Percentiles rank a stretch among this genome's conserved stretches.
Conservation (phyloP, 1,140 invertebrate genomes). For the Lepidurus arcticus region DNA sequence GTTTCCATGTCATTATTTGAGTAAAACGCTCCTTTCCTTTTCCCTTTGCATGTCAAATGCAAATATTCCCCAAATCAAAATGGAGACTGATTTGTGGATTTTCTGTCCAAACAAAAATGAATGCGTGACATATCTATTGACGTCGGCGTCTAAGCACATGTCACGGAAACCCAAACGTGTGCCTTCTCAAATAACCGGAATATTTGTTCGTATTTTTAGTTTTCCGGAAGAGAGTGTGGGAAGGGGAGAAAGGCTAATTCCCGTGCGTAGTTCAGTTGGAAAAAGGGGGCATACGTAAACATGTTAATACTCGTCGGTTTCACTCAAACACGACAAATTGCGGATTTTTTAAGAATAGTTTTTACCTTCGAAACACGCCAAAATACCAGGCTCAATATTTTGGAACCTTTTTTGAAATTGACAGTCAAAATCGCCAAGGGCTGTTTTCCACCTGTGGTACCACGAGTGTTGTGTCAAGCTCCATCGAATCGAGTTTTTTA, state of each 20-base stretch:
- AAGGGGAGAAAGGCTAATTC: not conserved
- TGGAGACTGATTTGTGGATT: not conserved
- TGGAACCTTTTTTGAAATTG: too few species aligned
- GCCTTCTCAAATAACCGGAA: constrained; percentile 4
- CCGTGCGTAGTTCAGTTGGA: constrained; percentile 20
- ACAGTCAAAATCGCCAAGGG: too few species aligned
- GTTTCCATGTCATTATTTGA: constrained; percentile 21
- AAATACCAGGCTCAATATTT: too few species aligned
- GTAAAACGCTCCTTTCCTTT: not conserved
- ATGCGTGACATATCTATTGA: not conserved
- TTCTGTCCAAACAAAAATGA: not conserved
- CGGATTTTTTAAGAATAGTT: too few species aligned
- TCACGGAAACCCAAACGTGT: not conserved
- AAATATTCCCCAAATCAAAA: not conserved
- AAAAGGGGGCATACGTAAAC: constrained; percentile 26
- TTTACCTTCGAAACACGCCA: too few species aligned
- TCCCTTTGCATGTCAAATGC: not conserved
- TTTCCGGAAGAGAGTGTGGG: not conserved
- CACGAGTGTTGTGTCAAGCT: too few species aligned
- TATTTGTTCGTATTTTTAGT: not conserved
- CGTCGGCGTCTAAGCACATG: not conserved
- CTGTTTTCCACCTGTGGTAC: too few species aligned
- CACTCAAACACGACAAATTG: too few species aligned
- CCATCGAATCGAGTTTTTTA: too few species aligned
- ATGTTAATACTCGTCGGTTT: too few species aligned